Evolutionary conservation across 2,797 vertebrate genomes (phyloP).

Genomic region (Leptatherina wallacei): DNA sequence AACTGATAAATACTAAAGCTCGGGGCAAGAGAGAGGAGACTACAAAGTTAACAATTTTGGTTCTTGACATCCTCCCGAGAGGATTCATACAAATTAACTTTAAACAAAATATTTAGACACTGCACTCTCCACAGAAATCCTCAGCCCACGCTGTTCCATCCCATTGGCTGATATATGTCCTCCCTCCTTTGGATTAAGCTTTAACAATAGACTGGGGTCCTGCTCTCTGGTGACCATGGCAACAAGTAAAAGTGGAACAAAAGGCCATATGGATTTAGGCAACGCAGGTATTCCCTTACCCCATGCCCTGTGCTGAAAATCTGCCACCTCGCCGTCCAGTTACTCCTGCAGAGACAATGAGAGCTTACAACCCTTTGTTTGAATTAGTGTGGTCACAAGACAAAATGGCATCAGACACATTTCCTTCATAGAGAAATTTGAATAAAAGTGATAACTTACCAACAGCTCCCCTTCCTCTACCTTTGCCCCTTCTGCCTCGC

Average conservation of each 20-base stretch:
- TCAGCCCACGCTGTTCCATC: slow-evolving; percentile 39
- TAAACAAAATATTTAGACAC: slow-evolving; percentile 45
- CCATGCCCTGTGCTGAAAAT: slow-evolving; percentile 99
- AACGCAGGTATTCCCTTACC: slow-evolving; percentile 87
- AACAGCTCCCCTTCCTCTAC: slow-evolving; percentile 90
- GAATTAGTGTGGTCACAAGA: slow-evolving; percentile 3
- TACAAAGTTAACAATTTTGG: slow-evolving; percentile 6
- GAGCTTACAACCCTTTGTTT: slow-evolving; percentile 10
- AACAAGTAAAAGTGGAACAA: slow-evolving; percentile 78
- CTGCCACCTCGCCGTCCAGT: slow-evolving; percentile 93
- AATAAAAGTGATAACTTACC: slow-evolving; percentile 72
- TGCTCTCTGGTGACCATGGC: slow-evolving; percentile 79
- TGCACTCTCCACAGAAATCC: slow-evolving; percentile 34
- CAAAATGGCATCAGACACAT: slow-evolving; percentile 1
- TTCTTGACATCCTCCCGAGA: background rate
- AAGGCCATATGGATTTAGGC: slow-evolving; percentile 58
- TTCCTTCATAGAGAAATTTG: background rate
- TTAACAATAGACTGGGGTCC: slow-evolving; percentile 75
- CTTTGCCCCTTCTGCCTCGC: slow-evolving; percentile 92
- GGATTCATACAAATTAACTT: slow-evolving; percentile 36
- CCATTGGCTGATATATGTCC: slow-evolving; percentile 56
- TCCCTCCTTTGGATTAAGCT: slow-evolving; percentile 69
- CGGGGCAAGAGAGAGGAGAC: slow-evolving; percentile 44
- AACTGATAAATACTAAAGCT: slow-evolving; percentile 22
- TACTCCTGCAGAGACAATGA: slow-evolving; percentile 54